phyloP scores from a whole-genome alignment of 2,113 vertebrate genomes.

The Tyto alba region DNA sequence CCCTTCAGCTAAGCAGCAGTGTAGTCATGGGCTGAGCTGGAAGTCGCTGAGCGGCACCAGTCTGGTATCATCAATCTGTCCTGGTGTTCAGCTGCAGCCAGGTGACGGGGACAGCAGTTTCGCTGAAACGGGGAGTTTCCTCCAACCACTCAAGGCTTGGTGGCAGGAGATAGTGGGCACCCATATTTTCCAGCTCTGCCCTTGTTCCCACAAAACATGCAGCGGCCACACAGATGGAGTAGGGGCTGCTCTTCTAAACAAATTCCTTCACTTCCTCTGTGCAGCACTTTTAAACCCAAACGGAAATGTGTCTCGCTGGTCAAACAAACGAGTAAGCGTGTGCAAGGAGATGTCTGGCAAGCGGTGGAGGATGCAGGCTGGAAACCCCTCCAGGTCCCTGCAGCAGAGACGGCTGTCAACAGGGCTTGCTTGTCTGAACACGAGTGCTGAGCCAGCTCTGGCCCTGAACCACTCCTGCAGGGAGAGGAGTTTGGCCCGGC shows the following conservation, averaged over 20 bases:
- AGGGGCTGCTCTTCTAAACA: neutral
- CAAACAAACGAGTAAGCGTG: neutral
- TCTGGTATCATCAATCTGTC: neutral
- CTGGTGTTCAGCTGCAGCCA: neutral
- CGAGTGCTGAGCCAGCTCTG: neutral
- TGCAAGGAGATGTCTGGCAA: neutral
- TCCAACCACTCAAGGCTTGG: neutral
- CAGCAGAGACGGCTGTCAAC: neutral
- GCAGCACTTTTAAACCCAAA: neutral
- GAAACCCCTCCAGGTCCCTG: neutral
- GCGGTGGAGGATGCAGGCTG: neutral
- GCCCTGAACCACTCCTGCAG: neutral
- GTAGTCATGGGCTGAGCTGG: neutral
- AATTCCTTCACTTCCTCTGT: neutral
- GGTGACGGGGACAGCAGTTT: neutral
- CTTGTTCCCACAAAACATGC: neutral
- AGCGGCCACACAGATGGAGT: neutral
- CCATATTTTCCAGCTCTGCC: neutral
- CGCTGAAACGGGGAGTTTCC: neutral
- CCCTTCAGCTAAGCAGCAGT: accelerated
- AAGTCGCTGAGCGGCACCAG: accelerated
- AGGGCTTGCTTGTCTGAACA: neutral
- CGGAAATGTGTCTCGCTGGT: accelerated
- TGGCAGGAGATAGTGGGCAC: neutral
- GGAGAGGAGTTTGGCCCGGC: neutral